Evolutionary conservation across 2,888 invertebrate genomes (phyloP), one percentile per base, ranked within the genome.

Genomic region (Galeopsomyia nigrocyanea): DNA sequence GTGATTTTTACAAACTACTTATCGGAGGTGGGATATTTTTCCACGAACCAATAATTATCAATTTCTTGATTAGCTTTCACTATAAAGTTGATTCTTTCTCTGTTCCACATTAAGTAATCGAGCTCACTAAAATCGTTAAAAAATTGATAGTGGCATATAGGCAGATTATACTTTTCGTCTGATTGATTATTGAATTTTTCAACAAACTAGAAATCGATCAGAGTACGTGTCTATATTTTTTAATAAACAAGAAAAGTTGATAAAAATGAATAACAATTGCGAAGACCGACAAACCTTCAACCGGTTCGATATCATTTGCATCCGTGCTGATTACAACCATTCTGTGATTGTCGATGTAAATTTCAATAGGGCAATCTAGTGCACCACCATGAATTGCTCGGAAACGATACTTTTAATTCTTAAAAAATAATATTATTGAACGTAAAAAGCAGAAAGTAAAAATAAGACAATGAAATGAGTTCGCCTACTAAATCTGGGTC

Each of bases 21-120:
- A n/a, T n/a, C n/a, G n/a, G n/a, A n/a, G 96, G 31, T 93, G 90
- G 80, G 93, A 92, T n/a, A n/a, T n/a, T n/a, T n/a, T n/a, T n/a
- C n/a, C n/a, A 56, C 94, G 89, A 75, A 97, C 92, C 94, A 95
- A 81, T 95, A 95, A 81, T 92, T 92, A 65, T 90, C 90, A 1
- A 91, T 88, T 22, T 90, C 88, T 76, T 92, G 92, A 82, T 93
- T 90, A 3, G 95, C 93, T 62, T 92, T 89, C n/a, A 96, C 77
- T 0, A 96, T 88, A 79, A 96, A 94, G 83, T 96, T 96, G 83
- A 93, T 96, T 56, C 96, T 88, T 85, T 97, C 96, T 0, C 97
- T 97, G 0, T 96, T 95, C 83, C 95, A 96, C 7, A 93, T 92
- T n/a, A n/a, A 3, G 95, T 93, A 58, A 93, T 82, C 6, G 49